Conservation (phyloP, 2,113 vertebrate genomes). For the Aix galericulata region DNA sequence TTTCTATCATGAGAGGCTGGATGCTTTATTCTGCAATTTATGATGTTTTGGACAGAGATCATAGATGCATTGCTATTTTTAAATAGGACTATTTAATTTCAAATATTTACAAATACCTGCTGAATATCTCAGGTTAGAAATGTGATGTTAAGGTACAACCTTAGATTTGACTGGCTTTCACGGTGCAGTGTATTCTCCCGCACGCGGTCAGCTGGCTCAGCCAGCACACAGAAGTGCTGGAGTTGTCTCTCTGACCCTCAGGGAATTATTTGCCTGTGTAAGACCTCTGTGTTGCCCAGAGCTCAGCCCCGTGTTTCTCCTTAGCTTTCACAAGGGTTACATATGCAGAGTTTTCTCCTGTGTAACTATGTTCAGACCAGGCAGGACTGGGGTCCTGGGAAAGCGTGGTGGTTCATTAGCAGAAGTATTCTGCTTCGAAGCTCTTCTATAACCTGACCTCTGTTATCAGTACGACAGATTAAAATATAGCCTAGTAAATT, state of each 20-base stretch:
- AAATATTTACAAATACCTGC: not conserved
- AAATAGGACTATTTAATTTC: not conserved
- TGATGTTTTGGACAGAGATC: not conserved
- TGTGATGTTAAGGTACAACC: not conserved
- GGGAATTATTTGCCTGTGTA: not conserved
- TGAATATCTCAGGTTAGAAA: not conserved
- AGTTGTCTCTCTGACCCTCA: not conserved
- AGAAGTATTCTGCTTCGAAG: not conserved
- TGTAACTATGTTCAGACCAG: not conserved
- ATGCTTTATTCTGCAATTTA: not conserved
- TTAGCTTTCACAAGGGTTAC: not conserved
- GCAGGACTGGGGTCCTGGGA: not conserved
- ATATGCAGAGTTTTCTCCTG: not conserved
- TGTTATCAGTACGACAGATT: constrained; percentile 37
- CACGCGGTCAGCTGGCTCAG: not conserved
- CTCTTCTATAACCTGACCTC: constrained; percentile 12
- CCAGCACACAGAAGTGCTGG: not conserved
- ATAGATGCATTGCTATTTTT: not conserved
- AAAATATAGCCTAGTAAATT: constrained; percentile 36
- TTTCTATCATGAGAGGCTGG: not conserved
- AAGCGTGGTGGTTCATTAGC: not conserved
- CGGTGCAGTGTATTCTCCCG: not conserved
- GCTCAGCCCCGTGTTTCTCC: not conserved
- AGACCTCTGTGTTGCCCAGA: not conserved
- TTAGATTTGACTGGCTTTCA: not conserved